Evolutionary conservation across 2,888 invertebrate genomes (phyloP).

Genomic region (Agrochola lota): DNA sequence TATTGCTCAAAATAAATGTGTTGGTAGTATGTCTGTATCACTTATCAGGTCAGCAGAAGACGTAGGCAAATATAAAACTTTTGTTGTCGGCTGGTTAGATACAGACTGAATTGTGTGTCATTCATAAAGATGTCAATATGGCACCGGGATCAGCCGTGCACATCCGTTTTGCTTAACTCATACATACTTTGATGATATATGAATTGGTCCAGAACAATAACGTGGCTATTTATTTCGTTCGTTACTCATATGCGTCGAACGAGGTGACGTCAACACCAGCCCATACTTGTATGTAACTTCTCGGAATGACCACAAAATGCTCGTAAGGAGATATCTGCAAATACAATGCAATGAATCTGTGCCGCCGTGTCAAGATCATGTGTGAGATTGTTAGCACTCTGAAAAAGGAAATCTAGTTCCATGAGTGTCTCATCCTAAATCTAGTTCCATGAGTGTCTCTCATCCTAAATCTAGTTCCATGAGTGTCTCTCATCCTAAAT

Average conservation of each 20-base stretch:
- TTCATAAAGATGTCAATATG: constrained; percentile 85
- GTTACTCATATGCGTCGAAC: constrained; percentile 69
- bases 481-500: constrained; percentile 1
- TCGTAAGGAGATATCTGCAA: constrained; percentile 64
- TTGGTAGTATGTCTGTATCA: background rate
- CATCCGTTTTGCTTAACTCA: constrained; percentile 81
- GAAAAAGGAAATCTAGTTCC: constrained; percentile 17
- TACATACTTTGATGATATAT: constrained; percentile 72
- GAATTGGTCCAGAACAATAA: constrained; percentile 76
- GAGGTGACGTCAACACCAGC: constrained; percentile 63
- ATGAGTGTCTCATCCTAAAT: constrained; percentile 8
- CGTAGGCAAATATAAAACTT: constrained; percentile 24
- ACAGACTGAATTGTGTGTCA: constrained; percentile 68
- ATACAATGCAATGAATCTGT: constrained; percentile 64
- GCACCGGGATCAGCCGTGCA: constrained; percentile 83
- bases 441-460: background rate
- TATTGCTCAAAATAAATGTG: constrained; percentile 8
- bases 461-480: constrained; percentile 18
- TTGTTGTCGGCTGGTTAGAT: constrained; percentile 38
- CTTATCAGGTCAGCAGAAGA: constrained; percentile 39
- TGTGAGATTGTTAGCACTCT: constrained; percentile 17
- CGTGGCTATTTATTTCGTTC: constrained; percentile 67
- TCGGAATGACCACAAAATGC: constrained; percentile 70
- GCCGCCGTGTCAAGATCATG: constrained; percentile 52
- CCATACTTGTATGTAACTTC: constrained; percentile 63